phyloP scores from a whole-genome alignment of 2,113 vertebrate genomes.

The Brevimyrus niger region DNA sequence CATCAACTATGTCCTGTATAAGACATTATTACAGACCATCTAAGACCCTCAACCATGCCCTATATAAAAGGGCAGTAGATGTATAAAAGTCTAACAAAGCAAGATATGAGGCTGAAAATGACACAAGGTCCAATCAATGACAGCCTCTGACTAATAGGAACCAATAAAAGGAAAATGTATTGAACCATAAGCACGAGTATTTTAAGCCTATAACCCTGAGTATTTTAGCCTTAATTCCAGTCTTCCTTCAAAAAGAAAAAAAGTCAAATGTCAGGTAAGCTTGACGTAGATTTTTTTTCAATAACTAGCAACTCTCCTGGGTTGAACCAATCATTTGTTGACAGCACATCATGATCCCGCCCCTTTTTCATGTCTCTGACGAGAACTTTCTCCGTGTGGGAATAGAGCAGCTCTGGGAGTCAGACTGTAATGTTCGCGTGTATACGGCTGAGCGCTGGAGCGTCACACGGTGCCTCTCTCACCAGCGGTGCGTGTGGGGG shows the following conservation, averaged over 20 bases:
- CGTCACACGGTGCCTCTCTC: conserved; percentile 11
- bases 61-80: not conserved
- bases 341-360: not conserved
- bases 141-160: not conserved
- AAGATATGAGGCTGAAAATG: not conserved
- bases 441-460: conserved; percentile 8
- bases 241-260: too few species aligned
- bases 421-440: conserved; percentile 32
- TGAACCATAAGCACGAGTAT: too few species aligned
- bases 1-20: not conserved
- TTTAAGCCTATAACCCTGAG: too few species aligned
- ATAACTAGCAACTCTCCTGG: not conserved
- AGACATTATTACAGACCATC: not conserved
- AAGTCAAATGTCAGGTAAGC: too few species aligned
- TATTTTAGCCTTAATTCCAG: too few species aligned
- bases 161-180: not conserved
- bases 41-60: not conserved
- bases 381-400: not conserved
- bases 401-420: not conserved
- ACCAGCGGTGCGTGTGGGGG: conserved; percentile 20
- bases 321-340: not conserved
- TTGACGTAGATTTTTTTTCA: too few species aligned
- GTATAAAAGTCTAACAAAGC: not conserved
- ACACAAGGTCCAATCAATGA: not conserved
- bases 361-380: not conserved